Conservation (phyloP, 2,888 invertebrate species). For the Drosophila conformis region DNA sequence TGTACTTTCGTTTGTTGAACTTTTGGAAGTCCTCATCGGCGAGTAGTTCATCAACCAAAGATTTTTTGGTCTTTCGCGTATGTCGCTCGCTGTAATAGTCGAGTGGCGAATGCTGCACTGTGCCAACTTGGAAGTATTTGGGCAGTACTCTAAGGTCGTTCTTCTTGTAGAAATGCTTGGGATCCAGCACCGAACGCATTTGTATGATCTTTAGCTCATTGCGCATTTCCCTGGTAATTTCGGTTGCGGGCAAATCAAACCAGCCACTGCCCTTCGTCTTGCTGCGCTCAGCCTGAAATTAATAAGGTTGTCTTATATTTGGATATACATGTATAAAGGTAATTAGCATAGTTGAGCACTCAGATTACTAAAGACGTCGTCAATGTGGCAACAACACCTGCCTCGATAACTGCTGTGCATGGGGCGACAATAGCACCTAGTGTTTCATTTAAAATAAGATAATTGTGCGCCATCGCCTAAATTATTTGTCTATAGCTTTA, state of each 20-base stretch:
- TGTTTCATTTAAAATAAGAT: constrained; percentile 52
- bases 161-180: constrained; percentile 97
- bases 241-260: constrained; percentile 95
- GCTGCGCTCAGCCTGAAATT: constrained; percentile 88
- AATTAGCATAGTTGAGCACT: constrained; percentile 32
- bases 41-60: constrained; percentile 96
- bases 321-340: not conserved
- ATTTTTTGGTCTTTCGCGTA: constrained; percentile 93
- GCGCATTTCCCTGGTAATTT: constrained; percentile 94
- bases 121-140: constrained; percentile 96
- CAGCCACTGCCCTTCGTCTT: constrained; percentile 94
- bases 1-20: constrained; percentile 92
- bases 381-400: constrained; percentile 73
- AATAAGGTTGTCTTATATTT: not conserved
- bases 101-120: constrained; percentile 92
- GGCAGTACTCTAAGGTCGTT: constrained; percentile 94
- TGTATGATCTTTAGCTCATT: constrained; percentile 95
- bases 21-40: constrained; percentile 94
- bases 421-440: constrained; percentile 41
- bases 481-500: constrained; percentile 57
- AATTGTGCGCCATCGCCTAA: constrained; percentile 72
- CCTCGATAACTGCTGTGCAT: constrained; percentile 60
- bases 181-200: constrained; percentile 96
- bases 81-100: constrained; percentile 95
- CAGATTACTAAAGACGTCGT: constrained; percentile 86